These are phyloP conservation scores for Paraplagusia blochii DNA, from an alignment of 2,113 vertebrate species.

Conservation along the genomic window DNA sequence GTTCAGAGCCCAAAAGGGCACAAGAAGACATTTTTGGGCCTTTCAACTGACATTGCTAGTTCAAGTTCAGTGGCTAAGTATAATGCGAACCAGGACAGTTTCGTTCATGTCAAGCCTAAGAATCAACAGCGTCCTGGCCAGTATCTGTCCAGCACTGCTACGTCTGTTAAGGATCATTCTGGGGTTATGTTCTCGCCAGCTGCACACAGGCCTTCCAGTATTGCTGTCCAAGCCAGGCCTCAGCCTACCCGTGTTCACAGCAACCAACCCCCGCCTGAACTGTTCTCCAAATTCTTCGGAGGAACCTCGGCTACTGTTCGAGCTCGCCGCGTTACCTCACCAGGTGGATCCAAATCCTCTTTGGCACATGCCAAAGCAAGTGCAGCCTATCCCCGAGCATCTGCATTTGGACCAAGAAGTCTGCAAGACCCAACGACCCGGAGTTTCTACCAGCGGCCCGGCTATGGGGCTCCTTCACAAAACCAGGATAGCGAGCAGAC, in stretches of 20 bases:
- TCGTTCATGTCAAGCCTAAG: not conserved
- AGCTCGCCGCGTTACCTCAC: not conserved
- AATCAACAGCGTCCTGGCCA: not conserved
- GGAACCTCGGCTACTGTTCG: not conserved
- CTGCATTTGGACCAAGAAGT: not conserved
- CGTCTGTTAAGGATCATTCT: not conserved
- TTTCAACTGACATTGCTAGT: conserved; percentile 10
- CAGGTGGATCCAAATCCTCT: not conserved
- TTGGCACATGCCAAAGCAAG: rapidly evolving
- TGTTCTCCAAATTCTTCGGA: rapidly evolving
- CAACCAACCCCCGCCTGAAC: not conserved
- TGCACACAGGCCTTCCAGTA: not conserved
- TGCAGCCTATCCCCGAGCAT: not conserved
- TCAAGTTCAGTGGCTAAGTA: not conserved
- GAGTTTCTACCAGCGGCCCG: not conserved
- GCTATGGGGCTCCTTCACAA: not conserved
- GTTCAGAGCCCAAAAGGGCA: not conserved
- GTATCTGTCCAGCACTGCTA: not conserved
- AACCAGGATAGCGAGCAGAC: not conserved
- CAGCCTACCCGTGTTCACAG: not conserved
- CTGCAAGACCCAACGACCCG: no score
- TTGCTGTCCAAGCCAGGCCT: not conserved
- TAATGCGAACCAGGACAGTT: not conserved
- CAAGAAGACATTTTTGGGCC: not conserved
- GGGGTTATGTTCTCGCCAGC: not conserved